These are phyloP conservation scores for Drosophila quadrilineata DNA, from an alignment of 1,140 invertebrate species.

Conservation along the genomic window DNA sequence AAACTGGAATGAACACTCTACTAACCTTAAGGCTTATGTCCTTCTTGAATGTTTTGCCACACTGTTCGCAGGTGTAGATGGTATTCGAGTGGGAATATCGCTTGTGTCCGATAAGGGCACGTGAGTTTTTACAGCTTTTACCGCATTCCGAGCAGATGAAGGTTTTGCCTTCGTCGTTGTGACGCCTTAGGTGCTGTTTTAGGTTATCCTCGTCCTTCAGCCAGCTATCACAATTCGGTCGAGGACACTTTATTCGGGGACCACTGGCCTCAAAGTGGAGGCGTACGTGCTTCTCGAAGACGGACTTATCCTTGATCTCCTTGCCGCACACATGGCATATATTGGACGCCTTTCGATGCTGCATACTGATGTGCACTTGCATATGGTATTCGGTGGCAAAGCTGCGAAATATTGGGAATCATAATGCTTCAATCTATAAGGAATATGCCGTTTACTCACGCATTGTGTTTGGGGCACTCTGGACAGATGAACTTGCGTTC, in stretches of 20 bases:
- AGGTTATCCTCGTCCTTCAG: constrained; percentile 74
- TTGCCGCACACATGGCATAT: constrained; percentile 78
- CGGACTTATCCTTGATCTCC: constrained; percentile 69
- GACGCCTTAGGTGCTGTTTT: constrained; percentile 67
- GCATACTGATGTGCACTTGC: constrained; percentile 72
- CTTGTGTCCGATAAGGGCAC: constrained; percentile 70
- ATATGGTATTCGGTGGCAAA: constrained; percentile 72
- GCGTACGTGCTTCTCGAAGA: constrained; percentile 77
- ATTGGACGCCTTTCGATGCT: constrained; percentile 63
- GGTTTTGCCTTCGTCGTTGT: constrained; percentile 65
- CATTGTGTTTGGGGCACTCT: constrained; percentile 68
- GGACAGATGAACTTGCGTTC: constrained; percentile 66
- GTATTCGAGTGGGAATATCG: constrained; percentile 73
- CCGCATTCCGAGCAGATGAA: constrained; percentile 71
- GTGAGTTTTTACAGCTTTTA: constrained; percentile 70
- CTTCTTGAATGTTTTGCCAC: constrained; percentile 78
- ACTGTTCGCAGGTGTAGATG: constrained; percentile 73
- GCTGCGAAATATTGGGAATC: constrained; percentile 9
- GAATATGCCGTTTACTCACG: constrained; percentile 29
- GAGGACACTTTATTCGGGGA: constrained; percentile 70
- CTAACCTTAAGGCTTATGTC: constrained; percentile 71
- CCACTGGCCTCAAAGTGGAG: constrained; percentile 74
- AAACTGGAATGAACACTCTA: not conserved
- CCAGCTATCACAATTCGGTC: constrained; percentile 73
- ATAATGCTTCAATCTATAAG: not conserved